These are phyloP conservation scores for Aratinga solstitialis DNA, from an alignment of 2,797 vertebrate species.

Conservation along the genomic window DNA sequence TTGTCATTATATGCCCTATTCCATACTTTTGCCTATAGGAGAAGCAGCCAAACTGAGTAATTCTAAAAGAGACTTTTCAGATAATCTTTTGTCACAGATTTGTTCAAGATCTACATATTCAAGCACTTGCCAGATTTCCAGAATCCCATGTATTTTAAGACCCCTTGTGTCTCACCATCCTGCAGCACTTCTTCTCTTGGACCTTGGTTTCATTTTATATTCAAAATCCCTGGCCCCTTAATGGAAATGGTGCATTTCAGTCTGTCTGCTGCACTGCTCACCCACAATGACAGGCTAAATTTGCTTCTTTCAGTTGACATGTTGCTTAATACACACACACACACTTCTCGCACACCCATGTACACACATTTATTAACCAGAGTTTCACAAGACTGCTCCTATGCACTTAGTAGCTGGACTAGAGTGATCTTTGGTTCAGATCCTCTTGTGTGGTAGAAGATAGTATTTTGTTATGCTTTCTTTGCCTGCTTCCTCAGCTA, in stretches of 20 bases:
- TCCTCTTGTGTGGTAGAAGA: neutral
- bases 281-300: neutral
- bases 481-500: neutral
- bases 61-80: neutral
- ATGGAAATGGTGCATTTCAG: neutral
- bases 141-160: neutral
- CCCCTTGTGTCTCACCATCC: neutral
- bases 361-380: neutral
- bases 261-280: neutral
- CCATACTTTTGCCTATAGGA: neutral
- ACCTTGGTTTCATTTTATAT: neutral
- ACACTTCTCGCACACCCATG: rapidly evolving
- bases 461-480: neutral
- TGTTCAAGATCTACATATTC: neutral
- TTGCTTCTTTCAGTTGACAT: neutral
- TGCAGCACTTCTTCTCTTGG: neutral
- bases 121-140: neutral
- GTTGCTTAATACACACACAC: neutral
- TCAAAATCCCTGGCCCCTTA: neutral
- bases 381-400: neutral
- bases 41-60: neutral
- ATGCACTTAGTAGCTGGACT: neutral
- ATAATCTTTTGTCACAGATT: neutral
- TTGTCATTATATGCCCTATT: neutral
- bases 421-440: neutral